Conservation (phyloP, 2,113 vertebrate genomes). For the Phrynocephalus versicolor region DNA sequence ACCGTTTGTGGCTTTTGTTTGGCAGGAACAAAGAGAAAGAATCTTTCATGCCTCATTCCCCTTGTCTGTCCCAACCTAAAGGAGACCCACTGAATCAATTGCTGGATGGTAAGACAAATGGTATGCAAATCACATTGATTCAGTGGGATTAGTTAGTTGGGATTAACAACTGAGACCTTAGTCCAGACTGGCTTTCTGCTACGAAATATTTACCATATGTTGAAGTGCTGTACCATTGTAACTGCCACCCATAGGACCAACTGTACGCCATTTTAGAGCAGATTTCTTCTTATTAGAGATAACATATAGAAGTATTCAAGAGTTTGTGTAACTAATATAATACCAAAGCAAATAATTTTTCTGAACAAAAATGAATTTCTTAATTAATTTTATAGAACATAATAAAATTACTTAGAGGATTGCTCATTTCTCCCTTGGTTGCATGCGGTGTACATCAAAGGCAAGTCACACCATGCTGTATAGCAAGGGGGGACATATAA, state of each 20-base stretch:
- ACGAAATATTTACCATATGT: background rate
- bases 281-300: background rate
- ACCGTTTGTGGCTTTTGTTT: background rate
- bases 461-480: background rate
- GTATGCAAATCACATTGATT: too few relatives aligned
- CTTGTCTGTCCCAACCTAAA: too few relatives aligned
- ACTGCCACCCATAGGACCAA: background rate
- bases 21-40: background rate
- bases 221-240: background rate
- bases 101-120: too few relatives aligned
- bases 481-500: conserved; percentile 9
- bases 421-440: conserved; percentile 22
- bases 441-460: conserved; percentile 24
- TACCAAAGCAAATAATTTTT: background rate
- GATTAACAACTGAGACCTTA: background rate
- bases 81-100: too few relatives aligned
- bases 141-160: too few relatives aligned
- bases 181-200: background rate
- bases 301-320: background rate
- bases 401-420: background rate
- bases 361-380: conserved; percentile 15
- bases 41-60: too few relatives aligned
- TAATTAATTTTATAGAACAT: conserved; percentile 12
- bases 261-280: background rate
- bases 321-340: background rate